Evolutionary conservation across 2,113 vertebrate genomes (phyloP).

Genomic region (Eulemur macaco): DNA sequence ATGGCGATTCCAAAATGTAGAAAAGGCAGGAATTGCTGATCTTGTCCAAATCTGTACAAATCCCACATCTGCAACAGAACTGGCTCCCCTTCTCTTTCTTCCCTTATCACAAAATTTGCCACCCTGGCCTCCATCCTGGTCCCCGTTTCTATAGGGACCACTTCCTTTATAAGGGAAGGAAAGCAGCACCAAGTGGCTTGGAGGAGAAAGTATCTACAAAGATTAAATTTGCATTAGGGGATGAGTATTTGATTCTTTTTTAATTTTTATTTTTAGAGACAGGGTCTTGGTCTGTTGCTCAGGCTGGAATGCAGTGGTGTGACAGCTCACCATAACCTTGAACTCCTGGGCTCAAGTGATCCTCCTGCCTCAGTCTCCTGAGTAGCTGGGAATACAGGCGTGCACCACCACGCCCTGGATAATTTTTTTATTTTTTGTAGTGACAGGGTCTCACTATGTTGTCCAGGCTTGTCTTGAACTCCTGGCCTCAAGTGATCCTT

Average conservation of each 20-base stretch:
- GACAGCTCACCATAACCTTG: no score
- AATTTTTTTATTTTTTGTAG: no score
- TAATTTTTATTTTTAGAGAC: not conserved
- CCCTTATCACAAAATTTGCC: not conserved
- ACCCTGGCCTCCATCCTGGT: rapidly evolving
- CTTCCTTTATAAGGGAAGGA: not conserved
- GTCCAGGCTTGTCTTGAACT: no score
- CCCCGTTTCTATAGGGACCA: not conserved
- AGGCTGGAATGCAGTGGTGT: no score
- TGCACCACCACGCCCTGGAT: no score
- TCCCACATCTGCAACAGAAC: not conserved
- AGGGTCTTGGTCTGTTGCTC: no score
- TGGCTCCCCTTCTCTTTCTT: not conserved
- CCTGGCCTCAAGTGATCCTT: no score
- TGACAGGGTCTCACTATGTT: no score
- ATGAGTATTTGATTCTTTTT: not conserved
- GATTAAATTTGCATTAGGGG: not conserved
- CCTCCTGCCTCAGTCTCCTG: no score
- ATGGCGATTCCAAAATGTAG: not conserved
- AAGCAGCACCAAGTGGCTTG: not conserved
- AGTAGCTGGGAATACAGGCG: no score
- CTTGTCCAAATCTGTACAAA: not conserved
- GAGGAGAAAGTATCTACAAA: not conserved
- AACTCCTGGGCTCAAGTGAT: no score
- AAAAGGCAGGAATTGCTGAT: not conserved